A percentile compares a stretch with the other conserved stretches of the same genome.
phyloP scores from a whole-genome alignment of 2,113 vertebrate genomes.

The Spermophilus dauricus region DNA sequence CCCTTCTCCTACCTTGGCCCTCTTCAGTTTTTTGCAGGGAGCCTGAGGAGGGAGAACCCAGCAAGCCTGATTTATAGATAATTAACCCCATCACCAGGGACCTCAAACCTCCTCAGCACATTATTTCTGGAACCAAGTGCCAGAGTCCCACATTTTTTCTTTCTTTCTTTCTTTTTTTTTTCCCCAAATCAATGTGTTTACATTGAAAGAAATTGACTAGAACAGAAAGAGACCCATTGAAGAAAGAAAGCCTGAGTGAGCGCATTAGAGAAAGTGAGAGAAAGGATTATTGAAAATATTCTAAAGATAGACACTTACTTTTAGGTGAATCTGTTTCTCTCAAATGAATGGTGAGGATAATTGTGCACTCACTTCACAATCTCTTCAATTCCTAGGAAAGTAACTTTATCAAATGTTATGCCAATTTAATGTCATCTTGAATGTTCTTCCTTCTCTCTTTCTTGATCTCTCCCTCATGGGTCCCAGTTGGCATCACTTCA shows the following conservation, averaged over 20 bases:
- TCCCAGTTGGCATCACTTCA: neutral
- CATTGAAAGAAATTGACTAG: slow-evolving; percentile 53
- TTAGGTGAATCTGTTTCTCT: slow-evolving; percentile 26
- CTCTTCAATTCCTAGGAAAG: slow-evolving; percentile 45
- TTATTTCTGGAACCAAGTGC: slow-evolving; percentile 33
- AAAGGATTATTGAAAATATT: slow-evolving; percentile 5
- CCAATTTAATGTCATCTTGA: neutral
- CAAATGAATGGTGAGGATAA: slow-evolving; percentile 56
- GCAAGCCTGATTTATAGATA: slow-evolving; percentile 24
- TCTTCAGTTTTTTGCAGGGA: neutral
- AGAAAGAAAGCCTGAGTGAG: neutral
- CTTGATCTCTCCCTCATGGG: neutral
- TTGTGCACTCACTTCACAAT: neutral
- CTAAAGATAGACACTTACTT: slow-evolving; percentile 44
- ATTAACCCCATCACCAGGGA: slow-evolving; percentile 10
- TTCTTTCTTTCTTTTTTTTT: neutral
- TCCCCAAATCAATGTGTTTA: slow-evolving; percentile 45
- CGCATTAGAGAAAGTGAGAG: neutral
- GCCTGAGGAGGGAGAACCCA: neutral
- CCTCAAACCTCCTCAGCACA: neutral
- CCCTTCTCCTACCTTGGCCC: slow-evolving; percentile 26
- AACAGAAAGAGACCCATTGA: neutral
- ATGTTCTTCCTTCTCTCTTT: neutral
- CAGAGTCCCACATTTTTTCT: slow-evolving; percentile 42
- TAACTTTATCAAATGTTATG: slow-evolving; percentile 48